Conservation (phyloP, 2,113 vertebrate genomes). For the Cryptoleucopteryx plumbea region DNA sequence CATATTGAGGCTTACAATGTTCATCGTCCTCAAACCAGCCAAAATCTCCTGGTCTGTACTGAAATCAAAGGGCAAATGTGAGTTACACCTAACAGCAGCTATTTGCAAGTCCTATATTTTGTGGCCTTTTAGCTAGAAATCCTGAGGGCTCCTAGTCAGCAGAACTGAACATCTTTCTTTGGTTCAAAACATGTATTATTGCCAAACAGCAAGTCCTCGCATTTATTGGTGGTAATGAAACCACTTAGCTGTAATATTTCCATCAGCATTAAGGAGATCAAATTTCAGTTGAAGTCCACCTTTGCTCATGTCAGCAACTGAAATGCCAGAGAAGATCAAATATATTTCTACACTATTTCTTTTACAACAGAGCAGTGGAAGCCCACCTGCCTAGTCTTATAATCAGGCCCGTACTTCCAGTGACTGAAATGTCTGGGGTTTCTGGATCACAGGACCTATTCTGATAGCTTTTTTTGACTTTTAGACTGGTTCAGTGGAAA, state of each 20-base stretch:
- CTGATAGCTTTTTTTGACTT: not conserved
- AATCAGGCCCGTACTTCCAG: not conserved
- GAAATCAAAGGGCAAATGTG: not conserved
- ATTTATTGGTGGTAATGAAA: not conserved
- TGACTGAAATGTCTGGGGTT: not conserved
- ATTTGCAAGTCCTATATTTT: not conserved
- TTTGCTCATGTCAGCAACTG: not conserved
- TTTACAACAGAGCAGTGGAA: conserved; percentile 8
- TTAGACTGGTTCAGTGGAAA: not conserved
- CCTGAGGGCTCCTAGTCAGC: not conserved
- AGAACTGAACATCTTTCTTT: not conserved
- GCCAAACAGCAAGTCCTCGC: not conserved
- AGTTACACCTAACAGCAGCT: not conserved
- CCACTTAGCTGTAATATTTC: not conserved
- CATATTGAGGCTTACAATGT: not conserved
- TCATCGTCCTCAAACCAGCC: not conserved
- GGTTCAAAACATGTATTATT: not conserved
- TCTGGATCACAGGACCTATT: not conserved
- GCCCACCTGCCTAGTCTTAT: not conserved
- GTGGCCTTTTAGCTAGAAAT: not conserved
- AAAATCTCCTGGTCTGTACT: not conserved
- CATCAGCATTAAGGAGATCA: not conserved
- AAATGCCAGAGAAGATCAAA: not conserved
- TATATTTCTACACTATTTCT: not conserved
- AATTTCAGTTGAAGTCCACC: accelerated